Conservation (phyloP, 2,888 invertebrate species). For the Acleris emargana region DNA sequence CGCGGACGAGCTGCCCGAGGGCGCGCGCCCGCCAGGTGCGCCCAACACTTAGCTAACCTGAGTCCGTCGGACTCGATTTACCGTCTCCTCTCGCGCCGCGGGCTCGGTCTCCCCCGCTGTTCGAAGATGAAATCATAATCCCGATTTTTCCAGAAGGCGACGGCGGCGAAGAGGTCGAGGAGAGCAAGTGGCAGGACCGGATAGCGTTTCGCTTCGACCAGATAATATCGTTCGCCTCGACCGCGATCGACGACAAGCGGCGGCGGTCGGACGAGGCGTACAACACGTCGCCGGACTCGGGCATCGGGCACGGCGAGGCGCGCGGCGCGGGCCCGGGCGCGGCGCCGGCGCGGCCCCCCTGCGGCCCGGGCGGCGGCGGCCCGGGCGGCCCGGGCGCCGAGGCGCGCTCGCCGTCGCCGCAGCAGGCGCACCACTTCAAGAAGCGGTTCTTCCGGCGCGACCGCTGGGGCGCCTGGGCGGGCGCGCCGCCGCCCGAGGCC, state of each 20-base stretch:
- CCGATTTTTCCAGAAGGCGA: slow-evolving; percentile 78
- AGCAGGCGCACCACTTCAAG: slow-evolving; percentile 87
- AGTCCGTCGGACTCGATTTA: too few species aligned
- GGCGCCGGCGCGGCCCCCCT: slow-evolving; percentile 57
- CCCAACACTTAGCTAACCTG: not conserved
- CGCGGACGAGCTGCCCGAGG: slow-evolving; percentile 83
- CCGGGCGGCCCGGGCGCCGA: slow-evolving; percentile 54
- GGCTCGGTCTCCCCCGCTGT: not conserved
- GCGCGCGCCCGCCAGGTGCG: slow-evolving; percentile 69
- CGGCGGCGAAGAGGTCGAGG: slow-evolving; percentile 88
- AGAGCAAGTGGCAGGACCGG: slow-evolving; percentile 96
- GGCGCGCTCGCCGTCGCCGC: slow-evolving; percentile 69
- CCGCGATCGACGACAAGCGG: slow-evolving; percentile 94
- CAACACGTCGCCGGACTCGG: slow-evolving; percentile 94
- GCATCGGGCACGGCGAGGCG: slow-evolving; percentile 89
- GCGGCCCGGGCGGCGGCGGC: slow-evolving; percentile 55
- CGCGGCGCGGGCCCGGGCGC: slow-evolving; percentile 47
- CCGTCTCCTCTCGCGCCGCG: too few species aligned
- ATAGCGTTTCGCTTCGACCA: slow-evolving; percentile 97
- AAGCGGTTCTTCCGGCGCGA: slow-evolving; percentile 92
- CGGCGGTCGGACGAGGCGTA: slow-evolving; percentile 92
- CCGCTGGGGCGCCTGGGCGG: slow-evolving; percentile 85
- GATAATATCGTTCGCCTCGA: slow-evolving; percentile 95
- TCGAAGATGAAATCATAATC: slow-evolving; percentile 6
- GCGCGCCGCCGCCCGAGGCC: slow-evolving; percentile 68